Base-by-base conservation (phyloP, 1,140 invertebrate species). In the Belonocnema kinseyi region DNA sequence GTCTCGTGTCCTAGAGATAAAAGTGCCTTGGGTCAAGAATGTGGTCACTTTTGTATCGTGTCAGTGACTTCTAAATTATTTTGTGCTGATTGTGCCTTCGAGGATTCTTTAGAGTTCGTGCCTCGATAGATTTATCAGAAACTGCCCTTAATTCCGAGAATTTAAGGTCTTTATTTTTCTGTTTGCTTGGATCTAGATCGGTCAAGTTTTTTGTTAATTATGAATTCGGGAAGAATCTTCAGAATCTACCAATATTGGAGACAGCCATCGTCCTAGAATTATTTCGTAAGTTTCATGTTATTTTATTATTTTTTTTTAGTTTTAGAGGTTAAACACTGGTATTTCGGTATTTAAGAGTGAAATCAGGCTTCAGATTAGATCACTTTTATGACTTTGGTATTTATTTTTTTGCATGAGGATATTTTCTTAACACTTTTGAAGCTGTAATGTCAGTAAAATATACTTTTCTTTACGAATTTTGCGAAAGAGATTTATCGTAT, bases 41-140 rank as follows among this genome's bases (percentile, higher is more conserved):
- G 61, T 66, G 26, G 40, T 33, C 21, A 66, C 61, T 61, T 33
- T 61, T 21, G 19, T 61, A n/a, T 40, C 61, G 61, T 66, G 61
- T 66, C 61, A 66, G 61, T 66, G 61, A 66, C 61, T 66, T 66
- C 26, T n/a, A 66, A 66, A 66, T 66, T 66, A 66, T 66, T 66
- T 66, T 66, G 26, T n/a, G n/a, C 61, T 66, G 61, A 40, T 40
- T 40, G 26, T 66, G 54, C 54, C 54, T 56, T 66, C 13, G 21
- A 66, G 16, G 17, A 56, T 56, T 66, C 40, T 66, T 16, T 40
- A 16, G 26, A 66, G 5, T 13, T 66, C 40, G 26, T 26, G 14
- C 40, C 40, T 46, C 14, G 61, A 66, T 40, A 66, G n/a, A 14
- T 33, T 66, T 66, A 16, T 66, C 16, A 66, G 40, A 66, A 66